Base-by-base conservation (phyloP, 2,888 invertebrate species). In the Apotomis betuletana region DNA sequence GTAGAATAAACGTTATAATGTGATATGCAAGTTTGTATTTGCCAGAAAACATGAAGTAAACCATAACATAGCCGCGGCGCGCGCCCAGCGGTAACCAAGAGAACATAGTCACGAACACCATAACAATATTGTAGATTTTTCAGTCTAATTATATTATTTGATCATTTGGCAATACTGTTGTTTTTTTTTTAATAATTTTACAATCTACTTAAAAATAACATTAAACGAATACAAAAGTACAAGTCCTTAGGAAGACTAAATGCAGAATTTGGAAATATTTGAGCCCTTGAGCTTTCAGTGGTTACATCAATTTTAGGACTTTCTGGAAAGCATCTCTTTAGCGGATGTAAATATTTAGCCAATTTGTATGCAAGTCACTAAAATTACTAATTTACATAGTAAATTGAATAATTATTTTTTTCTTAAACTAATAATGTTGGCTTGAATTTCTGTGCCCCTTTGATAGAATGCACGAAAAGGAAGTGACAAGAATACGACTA, bases 101-200 rank as follows among this genome's bases (percentile, higher is more conserved):
- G 77, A 78, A 76, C 76, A 75, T 75, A 80, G 49, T 82, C 78
- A 81, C 78, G 83, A 81, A 80, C 79, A 81, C 78, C 77, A 81
- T 83, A 83, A 80, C 80, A 80, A 85, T 79, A 83, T 83, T 81
- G 82, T 85, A 85, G 79, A 77, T 81, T 85, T 79, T 85, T 92
- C 93, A 93, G 93, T 93, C 93, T 93, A 92, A 91, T 88, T 86
- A 90, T 82, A 89, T 72, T 63, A 72, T 88, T 91, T 90, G 90
- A 90, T 92, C 88, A 92, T 92, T 93, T 93, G 93, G 93, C 93
- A 93, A 92, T 91, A 90, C 88, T 90, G 88, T 90, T 90, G 81
- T 86, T 83, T 80, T 83, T 90, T 88, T 77, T 84, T 78, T n/a
- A 15, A 84, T 83, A 72, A 72, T 72, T 27, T 74, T 75, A 75